Evolutionary conservation across 1,140 invertebrate species (phyloP).

Genomic region (Dolichoris vasculosae): DNA sequence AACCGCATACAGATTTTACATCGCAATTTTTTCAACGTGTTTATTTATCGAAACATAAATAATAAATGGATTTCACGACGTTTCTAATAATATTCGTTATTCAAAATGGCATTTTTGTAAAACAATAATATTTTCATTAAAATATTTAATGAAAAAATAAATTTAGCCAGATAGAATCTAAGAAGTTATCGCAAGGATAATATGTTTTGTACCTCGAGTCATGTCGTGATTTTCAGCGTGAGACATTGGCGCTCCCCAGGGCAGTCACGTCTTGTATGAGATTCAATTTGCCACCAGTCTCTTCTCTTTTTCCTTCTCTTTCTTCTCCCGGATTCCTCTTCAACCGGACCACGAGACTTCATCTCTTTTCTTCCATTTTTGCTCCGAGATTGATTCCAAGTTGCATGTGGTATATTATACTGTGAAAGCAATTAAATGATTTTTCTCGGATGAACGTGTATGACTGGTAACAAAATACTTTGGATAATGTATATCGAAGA

Average conservation of each 20-base stretch:
- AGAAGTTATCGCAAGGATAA: slow-evolving; percentile 61
- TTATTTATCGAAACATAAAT: too few relatives aligned
- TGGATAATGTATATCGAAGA: too few relatives aligned
- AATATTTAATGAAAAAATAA: neutral
- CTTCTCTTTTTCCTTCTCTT: slow-evolving; percentile 15
- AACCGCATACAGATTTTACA: too few relatives aligned
- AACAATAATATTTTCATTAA: neutral
- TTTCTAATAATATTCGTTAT: too few relatives aligned
- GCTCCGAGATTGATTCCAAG: neutral
- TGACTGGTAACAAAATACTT: too few relatives aligned
- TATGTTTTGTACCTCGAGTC: slow-evolving; percentile 69
- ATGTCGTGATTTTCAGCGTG: slow-evolving; percentile 72
- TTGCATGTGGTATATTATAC: neutral
- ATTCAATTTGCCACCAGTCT: slow-evolving; percentile 68
- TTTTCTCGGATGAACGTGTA: too few relatives aligned
- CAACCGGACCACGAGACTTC: slow-evolving; percentile 39
- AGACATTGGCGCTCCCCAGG: slow-evolving; percentile 68
- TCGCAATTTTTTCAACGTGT: too few relatives aligned
- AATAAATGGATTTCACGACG: too few relatives aligned
- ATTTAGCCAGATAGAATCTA: slow-evolving; percentile 50
- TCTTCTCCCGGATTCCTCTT: slow-evolving; percentile 14
- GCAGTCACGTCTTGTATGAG: slow-evolving; percentile 72
- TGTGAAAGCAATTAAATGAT: too few relatives aligned
- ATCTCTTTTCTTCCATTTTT: slow-evolving; percentile 50
- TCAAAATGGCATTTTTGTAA: too few relatives aligned